A percentile compares a stretch with the other conserved stretches of the same genome.
phyloP scores from a whole-genome alignment of 2,888 invertebrate species.

The Himalopsyche japonica region DNA sequence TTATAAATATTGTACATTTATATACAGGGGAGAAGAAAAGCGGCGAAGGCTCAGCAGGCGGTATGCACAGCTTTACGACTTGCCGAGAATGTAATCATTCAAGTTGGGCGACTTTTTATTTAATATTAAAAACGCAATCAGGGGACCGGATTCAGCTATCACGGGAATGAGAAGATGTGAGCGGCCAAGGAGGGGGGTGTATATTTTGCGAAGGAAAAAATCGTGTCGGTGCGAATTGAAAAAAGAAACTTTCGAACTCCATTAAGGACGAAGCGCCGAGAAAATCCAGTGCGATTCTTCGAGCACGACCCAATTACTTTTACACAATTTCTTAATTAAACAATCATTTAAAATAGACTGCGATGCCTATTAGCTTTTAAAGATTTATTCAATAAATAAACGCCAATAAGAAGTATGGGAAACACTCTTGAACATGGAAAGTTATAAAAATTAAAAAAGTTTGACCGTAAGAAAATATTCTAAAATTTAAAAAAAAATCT shows the following conservation, averaged over 20 bases:
- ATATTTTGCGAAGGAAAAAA: background rate
- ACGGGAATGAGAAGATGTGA: background rate
- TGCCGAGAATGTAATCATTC: background rate
- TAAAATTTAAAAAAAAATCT: too few species aligned
- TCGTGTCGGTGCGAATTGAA: background rate
- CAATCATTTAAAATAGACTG: background rate
- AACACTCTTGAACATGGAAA: too few species aligned
- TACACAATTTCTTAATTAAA: background rate
- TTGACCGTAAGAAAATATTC: too few species aligned
- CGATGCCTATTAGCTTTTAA: too few species aligned
- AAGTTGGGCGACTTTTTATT: constrained; percentile 4
- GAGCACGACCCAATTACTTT: background rate
- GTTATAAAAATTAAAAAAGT: too few species aligned
- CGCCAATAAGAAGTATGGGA: too few species aligned
- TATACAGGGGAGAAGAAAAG: background rate
- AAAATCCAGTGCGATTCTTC: background rate
- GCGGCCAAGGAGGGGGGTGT: background rate
- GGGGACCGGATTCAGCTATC: background rate
- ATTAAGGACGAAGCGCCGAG: background rate
- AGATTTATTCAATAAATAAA: too few species aligned
- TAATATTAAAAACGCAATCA: constrained; percentile 8
- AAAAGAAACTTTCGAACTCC: constrained; percentile 1
- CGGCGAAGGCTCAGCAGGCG: background rate
- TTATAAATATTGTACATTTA: background rate
- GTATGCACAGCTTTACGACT: background rate